A percentile compares a stretch with the other conserved stretches of the same genome.
Evolutionary conservation across 2,113 vertebrate genomes (phyloP).

Genomic region (Zapus hudsonius): DNA sequence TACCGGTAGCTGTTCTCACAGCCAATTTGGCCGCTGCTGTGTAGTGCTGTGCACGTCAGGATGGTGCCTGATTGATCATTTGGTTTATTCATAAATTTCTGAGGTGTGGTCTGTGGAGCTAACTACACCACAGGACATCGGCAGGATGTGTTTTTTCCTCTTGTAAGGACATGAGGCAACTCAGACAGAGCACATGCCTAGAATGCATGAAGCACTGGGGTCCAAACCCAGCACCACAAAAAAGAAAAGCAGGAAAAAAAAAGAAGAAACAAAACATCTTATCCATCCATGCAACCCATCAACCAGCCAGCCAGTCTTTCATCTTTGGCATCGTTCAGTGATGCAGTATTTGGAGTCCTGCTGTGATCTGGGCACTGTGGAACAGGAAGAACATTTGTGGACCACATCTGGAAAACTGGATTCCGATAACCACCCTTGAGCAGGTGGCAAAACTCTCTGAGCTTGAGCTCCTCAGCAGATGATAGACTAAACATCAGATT

Average conservation of each 20-base stretch:
- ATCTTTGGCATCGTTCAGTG: background rate
- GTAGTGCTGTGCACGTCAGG: background rate
- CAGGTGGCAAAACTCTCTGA: background rate
- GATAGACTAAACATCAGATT: background rate
- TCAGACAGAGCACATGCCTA: background rate
- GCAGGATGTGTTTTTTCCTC: background rate
- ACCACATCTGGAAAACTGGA: background rate
- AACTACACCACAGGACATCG: background rate
- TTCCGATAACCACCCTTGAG: background rate
- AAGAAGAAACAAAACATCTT: background rate
- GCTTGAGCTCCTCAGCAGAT: background rate
- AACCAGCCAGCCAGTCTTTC: too few species aligned
- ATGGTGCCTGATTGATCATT: constrained; percentile 55
- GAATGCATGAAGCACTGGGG: background rate
- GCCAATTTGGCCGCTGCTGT: constrained; percentile 15
- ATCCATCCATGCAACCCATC: background rate
- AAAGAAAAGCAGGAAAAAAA: background rate
- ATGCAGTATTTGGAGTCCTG: background rate
- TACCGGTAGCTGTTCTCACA: constrained; percentile 41
- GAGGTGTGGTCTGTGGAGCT: background rate
- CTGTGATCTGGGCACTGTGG: background rate
- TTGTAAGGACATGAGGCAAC: background rate
- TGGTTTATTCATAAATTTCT: constrained; percentile 59
- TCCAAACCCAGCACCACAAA: background rate
- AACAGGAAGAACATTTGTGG: background rate